Evolutionary conservation across 2,797 vertebrate species (phyloP), one percentile per base, ranked within the genome.

Genomic region (Amphiprion clarkii): DNA sequence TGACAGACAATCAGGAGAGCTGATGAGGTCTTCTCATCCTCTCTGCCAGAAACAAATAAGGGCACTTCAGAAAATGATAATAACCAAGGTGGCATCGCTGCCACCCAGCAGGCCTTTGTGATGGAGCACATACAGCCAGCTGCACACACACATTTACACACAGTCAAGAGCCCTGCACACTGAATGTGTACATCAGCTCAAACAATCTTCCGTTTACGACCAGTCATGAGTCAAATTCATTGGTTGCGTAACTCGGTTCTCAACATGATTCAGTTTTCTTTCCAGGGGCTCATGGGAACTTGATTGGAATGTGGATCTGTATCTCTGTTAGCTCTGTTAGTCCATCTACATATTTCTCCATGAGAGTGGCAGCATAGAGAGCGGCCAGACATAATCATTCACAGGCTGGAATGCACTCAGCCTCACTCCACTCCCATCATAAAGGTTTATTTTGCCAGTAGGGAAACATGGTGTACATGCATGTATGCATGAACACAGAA

Each of bases 321-420:
- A 78, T 87, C 71, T 76, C 48, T 81, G 31, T 82, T 46, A 51
- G n/a, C 67, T 75, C 54, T 48, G 75, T 81, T 62, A 51, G 60
- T 55, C 65, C 63, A 76, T 75, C 66, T 59, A 17, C 54, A 70
- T 69, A 70, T 77, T 79, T 81, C 58, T 76, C 67, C 62, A 71
- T 78, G 63, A 79, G 68, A 81, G 62, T 33, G 31, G 67, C 66
- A 71, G 78, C 75, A 62, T 0, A 31, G 42, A 70, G 76, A 56
- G 76, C 68, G 4, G 27, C 51, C 76, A 76, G 81, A 75, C 42
- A 16, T 74, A 80, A 81, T 82, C 61, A 80, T 70, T 72, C 85
- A 76, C 67, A 82, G 76, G 69, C 67, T 63, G 78, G 78, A 87
- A 82, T 82, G 76, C 81, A 60, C 56, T 86, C 54, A 58, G 56